Evolutionary conservation across 2,888 invertebrate genomes (phyloP).

Genomic region (Anthophora plumipes): DNA sequence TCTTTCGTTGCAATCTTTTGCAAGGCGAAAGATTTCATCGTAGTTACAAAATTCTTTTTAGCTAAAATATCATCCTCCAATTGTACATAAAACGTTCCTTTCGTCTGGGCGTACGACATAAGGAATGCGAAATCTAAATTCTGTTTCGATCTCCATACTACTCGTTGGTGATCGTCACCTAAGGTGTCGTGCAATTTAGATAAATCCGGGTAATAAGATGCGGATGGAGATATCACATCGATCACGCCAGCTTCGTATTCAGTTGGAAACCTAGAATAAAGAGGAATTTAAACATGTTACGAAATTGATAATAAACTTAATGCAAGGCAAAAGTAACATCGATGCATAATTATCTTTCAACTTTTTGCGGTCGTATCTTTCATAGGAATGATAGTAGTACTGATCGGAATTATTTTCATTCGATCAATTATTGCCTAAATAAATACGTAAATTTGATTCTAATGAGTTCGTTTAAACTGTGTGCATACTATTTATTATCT

Average conservation of each 20-base stretch:
- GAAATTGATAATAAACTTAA: neutral
- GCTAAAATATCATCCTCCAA: constrained; percentile 97
- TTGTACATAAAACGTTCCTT: constrained; percentile 95
- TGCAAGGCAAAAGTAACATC: no score
- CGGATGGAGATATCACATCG: constrained; percentile 94
- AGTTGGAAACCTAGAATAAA: constrained; percentile 88
- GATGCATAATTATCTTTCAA: neutral
- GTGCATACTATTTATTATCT: no score
- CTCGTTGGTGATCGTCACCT: constrained; percentile 94
- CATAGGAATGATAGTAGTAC: no score
- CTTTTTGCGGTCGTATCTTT: no score
- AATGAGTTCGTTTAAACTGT: no score
- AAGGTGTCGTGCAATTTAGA: constrained; percentile 91
- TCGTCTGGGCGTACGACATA: constrained; percentile 96
- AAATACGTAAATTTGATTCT: no score
- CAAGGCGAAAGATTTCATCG: constrained; percentile 93
- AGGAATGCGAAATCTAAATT: constrained; percentile 97
- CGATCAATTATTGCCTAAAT: no score
- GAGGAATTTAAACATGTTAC: neutral
- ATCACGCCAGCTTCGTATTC: constrained; percentile 92
- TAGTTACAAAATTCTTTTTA: constrained; percentile 92
- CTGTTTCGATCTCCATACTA: constrained; percentile 97
- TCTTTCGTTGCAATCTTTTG: constrained; percentile 91
- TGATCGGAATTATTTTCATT: no score
- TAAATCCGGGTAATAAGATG: constrained; percentile 95